A percentile compares a stretch with the other conserved stretches of the same genome.
These are phyloP conservation scores for Psittacula cyanocephala DNA, from an alignment of 2,113 vertebrate genomes.

Conservation along the genomic window DNA sequence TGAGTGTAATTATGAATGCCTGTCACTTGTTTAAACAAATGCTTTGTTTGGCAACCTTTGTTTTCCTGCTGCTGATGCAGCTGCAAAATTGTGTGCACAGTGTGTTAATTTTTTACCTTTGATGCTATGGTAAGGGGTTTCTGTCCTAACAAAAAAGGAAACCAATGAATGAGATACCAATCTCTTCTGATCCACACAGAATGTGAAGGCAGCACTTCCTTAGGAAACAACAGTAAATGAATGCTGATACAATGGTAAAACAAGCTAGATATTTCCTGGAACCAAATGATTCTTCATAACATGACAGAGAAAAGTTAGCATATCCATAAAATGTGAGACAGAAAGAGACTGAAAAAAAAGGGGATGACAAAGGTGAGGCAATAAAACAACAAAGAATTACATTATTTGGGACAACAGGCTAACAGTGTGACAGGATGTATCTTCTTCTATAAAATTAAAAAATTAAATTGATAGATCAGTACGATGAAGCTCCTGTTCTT, in stretches of 20 bases:
- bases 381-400: background rate
- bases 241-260: slow-evolving; percentile 13
- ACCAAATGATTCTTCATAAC: background rate
- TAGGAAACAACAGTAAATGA: slow-evolving; percentile 26
- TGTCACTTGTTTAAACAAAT: slow-evolving; percentile 43
- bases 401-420: background rate
- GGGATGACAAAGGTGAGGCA: background rate
- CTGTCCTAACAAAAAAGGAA: background rate
- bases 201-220: slow-evolving; percentile 35
- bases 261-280: slow-evolving; percentile 32
- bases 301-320: background rate
- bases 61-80: slow-evolving; percentile 33
- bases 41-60: slow-evolving; percentile 57
- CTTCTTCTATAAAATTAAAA: background rate
- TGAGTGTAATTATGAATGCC: slow-evolving; percentile 8
- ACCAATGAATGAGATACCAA: slow-evolving; percentile 26
- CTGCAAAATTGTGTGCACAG: slow-evolving; percentile 56
- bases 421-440: background rate
- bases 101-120: slow-evolving; percentile 68
- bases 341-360: background rate
- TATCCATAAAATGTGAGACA: background rate
- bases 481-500: background rate
- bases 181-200: slow-evolving; percentile 16
- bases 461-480: background rate
- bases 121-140: background rate